Base-by-base conservation (phyloP, 2,888 invertebrate species). In the Anagyrus pseudococci region DNA sequence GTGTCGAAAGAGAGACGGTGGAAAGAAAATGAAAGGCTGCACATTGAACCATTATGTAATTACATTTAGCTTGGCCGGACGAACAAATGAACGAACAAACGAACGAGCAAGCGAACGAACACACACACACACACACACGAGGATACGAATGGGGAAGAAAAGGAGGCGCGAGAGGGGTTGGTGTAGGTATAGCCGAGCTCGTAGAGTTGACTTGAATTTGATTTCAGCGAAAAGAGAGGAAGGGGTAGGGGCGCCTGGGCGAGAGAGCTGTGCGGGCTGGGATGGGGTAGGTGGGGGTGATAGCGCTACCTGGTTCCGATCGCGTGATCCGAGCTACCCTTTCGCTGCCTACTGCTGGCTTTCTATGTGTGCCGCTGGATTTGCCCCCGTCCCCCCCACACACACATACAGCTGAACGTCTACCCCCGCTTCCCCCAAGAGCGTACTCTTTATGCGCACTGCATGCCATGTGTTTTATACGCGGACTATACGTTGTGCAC, bases 141-240 rank as follows among this genome's bases (percentile, higher is more conserved):
- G 68, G 69, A 70, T 66, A 62, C 60, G 68, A 57, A 58, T 59
- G 61, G 50, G 37, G 55, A 50, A 66, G 44, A 55, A 46, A 47
- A 60, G 48, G 50, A 57, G 49, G 37, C 55, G 54, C 15, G 56
- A 44, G 58, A 47, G 64, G 44, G 64, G 26, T 50, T 19, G 13
- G 8, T 37, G 43, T 44, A n/a, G 44, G 33, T 33, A 29, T 56
- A 48, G 59, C 58, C 60, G 62, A 57, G 17, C 22, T 8, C 46
- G 13, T 7, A 20, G 55, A 64, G 68, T 67, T 68, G 71, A 70
- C 63, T 73, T 72, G 75, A 76, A 77, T 78, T 77, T 75, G 77
- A 78, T 77, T 77, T 74, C 75, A 72, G 70, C 72, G 76, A 76
- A 76, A 77, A 77, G 78, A 77, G 77, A n/a, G n/a, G n/a, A n/a